Evolutionary conservation across 2,888 invertebrate species (phyloP).

Genomic region (Dioctria rufipes): DNA sequence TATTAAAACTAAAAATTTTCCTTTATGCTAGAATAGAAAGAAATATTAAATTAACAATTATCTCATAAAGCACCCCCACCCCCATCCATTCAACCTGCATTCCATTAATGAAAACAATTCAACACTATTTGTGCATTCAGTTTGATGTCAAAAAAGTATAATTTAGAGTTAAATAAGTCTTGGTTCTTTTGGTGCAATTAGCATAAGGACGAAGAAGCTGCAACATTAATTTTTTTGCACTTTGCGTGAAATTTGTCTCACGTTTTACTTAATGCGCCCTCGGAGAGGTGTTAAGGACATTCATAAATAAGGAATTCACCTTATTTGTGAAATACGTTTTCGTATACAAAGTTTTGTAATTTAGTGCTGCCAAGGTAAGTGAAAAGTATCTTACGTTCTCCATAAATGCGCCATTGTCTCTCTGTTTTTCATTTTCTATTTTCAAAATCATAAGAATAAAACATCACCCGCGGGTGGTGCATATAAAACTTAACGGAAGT

Average conservation of each 20-base stretch:
- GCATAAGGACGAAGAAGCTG: neutral
- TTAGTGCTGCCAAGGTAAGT: neutral
- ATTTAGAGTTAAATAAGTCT: conserved; percentile 2
- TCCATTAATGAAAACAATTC: no score
- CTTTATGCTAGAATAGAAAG: no score
- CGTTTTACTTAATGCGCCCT: neutral
- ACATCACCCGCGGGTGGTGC: neutral
- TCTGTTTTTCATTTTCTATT: neutral
- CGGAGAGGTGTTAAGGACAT: neutral
- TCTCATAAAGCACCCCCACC: no score
- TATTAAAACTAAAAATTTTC: no score
- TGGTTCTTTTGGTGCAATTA: neutral
- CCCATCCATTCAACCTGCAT: no score
- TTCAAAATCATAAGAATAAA: neutral
- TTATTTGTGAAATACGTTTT: neutral
- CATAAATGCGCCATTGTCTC: conserved; percentile 4
- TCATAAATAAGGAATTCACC: conserved; percentile 11
- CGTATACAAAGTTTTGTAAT: neutral
- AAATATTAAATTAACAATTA: no score
- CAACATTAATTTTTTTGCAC: neutral
- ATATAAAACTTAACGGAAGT: conserved; percentile 27
- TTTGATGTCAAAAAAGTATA: no score
- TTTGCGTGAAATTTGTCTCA: neutral
- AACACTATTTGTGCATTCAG: no score
- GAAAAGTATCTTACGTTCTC: neutral